These are phyloP conservation scores for Yponomeuta cagnagella DNA, from an alignment of 2,888 invertebrate species.

Conservation along the genomic window DNA sequence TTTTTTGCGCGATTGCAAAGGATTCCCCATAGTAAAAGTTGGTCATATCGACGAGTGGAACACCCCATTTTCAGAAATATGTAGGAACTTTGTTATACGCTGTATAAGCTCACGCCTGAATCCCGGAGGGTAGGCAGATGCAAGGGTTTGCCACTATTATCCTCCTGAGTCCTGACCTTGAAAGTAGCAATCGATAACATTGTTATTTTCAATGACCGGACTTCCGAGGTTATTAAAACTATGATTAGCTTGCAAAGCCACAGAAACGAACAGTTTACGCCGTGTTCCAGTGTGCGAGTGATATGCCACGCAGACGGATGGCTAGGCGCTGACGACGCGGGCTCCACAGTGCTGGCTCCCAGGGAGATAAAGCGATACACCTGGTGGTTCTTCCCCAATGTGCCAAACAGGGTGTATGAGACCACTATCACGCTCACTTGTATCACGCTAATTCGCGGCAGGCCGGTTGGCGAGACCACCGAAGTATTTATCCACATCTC, in stretches of 20 bases:
- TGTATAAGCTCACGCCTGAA: too few species aligned
- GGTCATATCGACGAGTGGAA: too few species aligned
- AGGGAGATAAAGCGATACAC: constrained; percentile 55
- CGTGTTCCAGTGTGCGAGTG: constrained; percentile 49
- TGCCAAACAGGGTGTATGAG: constrained; percentile 48
- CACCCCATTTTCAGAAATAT: too few species aligned
- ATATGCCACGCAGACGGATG: constrained; percentile 45
- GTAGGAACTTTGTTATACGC: too few species aligned
- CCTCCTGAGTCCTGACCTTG: too few species aligned
- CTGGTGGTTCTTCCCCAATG: constrained; percentile 67
- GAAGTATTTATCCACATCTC: constrained; percentile 54
- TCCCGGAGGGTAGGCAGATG: too few species aligned
- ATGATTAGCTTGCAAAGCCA: neutral
- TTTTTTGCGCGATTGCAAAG: too few species aligned
- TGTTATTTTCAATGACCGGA: too few species aligned
- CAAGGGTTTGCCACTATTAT: too few species aligned
- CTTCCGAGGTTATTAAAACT: too few species aligned
- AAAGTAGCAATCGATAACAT: too few species aligned
- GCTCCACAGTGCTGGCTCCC: constrained; percentile 51
- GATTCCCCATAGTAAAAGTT: too few species aligned
- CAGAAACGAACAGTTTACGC: neutral
- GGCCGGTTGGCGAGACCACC: constrained; percentile 58
- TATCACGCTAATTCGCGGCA: constrained; percentile 53
- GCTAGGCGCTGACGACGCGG: constrained; percentile 58
- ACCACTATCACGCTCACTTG: constrained; percentile 59